A percentile compares a stretch with the other conserved stretches of the same genome.
Evolutionary conservation across 2,113 vertebrate genomes (phyloP).

Genomic region (Brienomyrus longianalis): DNA sequence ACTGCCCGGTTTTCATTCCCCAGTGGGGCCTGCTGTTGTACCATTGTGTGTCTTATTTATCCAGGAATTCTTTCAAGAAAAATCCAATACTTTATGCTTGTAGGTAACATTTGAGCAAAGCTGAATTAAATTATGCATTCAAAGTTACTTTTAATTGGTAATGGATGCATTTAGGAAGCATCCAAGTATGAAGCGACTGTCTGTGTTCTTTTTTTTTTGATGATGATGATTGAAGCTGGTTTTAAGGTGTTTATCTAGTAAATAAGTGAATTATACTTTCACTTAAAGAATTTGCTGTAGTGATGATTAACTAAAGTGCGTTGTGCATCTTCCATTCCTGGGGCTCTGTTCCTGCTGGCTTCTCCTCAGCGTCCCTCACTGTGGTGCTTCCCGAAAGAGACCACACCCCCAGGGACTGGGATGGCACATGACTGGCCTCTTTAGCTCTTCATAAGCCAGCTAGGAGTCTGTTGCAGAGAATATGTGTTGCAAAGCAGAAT

Average conservation of each 20-base stretch:
- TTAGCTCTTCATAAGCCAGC: slow-evolving; percentile 15
- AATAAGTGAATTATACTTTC: not conserved
- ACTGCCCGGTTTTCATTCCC: not conserved
- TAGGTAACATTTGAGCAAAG: not conserved
- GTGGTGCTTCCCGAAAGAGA: not conserved
- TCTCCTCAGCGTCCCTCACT: not conserved
- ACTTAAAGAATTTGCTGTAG: not conserved
- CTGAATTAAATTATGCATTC: not conserved
- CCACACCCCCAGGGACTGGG: not conserved
- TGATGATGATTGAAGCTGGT: not conserved
- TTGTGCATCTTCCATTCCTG: not conserved
- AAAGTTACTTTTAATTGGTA: not conserved
- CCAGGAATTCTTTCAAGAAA: not conserved
- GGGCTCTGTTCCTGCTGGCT: not conserved
- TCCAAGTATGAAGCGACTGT: not conserved
- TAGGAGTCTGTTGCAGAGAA: not conserved
- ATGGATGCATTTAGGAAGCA: not conserved
- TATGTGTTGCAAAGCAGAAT: not conserved
- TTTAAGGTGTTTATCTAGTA: not conserved
- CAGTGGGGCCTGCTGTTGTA: not conserved
- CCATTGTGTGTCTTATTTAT: not conserved
- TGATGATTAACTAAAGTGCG: not conserved
- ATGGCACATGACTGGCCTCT: not conserved
- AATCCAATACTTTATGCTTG: not conserved
- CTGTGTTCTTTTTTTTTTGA: not conserved